Conservation (phyloP, 2,797 vertebrate genomes). For the Ptychadena robeensis region DNA sequence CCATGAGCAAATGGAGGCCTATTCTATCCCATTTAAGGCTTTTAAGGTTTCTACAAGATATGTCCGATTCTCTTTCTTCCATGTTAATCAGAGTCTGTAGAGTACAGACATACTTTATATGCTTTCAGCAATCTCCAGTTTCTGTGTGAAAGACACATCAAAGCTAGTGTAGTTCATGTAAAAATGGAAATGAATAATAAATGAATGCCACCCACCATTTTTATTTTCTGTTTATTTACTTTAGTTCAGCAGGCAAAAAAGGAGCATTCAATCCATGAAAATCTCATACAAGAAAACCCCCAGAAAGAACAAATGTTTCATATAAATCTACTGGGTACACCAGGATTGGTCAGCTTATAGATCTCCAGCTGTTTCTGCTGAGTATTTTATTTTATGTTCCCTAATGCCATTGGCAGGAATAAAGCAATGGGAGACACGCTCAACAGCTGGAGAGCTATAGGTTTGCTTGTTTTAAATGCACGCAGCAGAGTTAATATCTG, state of each 20-base stretch:
- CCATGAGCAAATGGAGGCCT: too few species aligned
- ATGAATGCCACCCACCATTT: too few species aligned
- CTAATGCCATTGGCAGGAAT: neutral
- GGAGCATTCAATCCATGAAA: neutral
- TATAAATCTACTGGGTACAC: too few species aligned
- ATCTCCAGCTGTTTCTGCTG: neutral
- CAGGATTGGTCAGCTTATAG: neutral
- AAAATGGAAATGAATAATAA: too few species aligned
- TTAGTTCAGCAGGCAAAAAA: neutral
- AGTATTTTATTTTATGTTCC: neutral
- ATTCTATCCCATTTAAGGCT: neutral
- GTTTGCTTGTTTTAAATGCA: neutral
- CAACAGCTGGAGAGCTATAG: slow-evolving; percentile 2
- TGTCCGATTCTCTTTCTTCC: neutral
- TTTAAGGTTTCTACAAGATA: neutral
- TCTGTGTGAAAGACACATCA: too few species aligned
- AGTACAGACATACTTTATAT: neutral
- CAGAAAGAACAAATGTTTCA: neutral
- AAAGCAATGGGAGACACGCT: slow-evolving; percentile 1
- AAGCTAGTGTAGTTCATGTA: too few species aligned
- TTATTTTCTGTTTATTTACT: neutral
- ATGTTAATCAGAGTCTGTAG: neutral
- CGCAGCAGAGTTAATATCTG: neutral
- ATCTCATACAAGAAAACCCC: neutral
- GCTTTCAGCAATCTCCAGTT: too few species aligned